Conservation (phyloP, 2,797 vertebrate genomes). For the Delichon dasypus region DNA sequence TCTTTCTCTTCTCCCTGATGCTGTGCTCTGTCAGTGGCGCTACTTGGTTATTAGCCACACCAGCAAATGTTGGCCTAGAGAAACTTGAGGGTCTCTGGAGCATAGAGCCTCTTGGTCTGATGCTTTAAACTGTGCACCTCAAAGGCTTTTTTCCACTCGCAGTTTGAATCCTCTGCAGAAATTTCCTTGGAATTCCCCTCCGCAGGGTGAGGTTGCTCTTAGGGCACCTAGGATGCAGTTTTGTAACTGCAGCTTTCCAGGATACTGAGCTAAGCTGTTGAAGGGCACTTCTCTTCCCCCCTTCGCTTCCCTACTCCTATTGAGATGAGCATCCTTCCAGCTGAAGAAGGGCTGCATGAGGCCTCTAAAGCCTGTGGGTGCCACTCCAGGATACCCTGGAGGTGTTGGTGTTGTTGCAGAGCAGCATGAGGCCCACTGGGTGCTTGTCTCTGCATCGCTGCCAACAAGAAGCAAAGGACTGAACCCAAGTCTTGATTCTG, state of each 20-base stretch:
- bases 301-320: background rate
- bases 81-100: constrained; percentile 31
- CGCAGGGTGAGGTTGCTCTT: constrained; percentile 48
- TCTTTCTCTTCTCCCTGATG: constrained; percentile 69
- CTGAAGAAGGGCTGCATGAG: constrained; percentile 59
- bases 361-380: constrained; percentile 36
- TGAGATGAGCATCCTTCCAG: constrained; percentile 51
- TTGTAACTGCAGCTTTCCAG: constrained; percentile 52
- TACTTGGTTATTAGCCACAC: constrained; percentile 43
- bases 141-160: background rate
- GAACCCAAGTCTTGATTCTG: constrained; percentile 38
- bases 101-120: constrained; percentile 52
- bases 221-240: constrained; percentile 58
- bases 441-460: constrained; percentile 31
- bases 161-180: constrained; percentile 36
- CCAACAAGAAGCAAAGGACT: constrained; percentile 42
- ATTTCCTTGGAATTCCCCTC: constrained; percentile 8
- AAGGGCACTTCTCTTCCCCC: constrained; percentile 50
- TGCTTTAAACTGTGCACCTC: constrained; percentile 38
- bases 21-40: constrained; percentile 54
- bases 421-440: background rate
- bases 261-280: constrained; percentile 38
- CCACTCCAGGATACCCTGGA: constrained; percentile 39
- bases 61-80: constrained; percentile 29
- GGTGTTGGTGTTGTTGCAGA: constrained; percentile 19